These are phyloP conservation scores for Trissolcus japonicus DNA, from an alignment of 2,888 invertebrate species.

Conservation along the genomic window DNA sequence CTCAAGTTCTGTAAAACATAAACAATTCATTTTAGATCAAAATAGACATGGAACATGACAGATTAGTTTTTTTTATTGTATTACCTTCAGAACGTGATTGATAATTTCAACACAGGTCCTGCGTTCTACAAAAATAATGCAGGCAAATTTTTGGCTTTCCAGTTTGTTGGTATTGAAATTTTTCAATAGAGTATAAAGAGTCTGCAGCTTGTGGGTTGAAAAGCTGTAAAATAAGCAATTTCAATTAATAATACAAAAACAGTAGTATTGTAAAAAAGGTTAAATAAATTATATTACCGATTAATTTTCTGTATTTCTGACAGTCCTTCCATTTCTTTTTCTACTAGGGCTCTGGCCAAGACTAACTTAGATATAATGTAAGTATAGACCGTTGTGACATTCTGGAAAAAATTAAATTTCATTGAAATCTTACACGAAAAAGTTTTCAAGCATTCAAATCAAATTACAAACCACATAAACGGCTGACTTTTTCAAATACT, in stretches of 20 bases:
- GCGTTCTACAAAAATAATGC: constrained; percentile 84
- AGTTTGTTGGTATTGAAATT: constrained; percentile 75
- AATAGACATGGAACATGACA: not conserved
- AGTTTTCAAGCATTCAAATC: not conserved
- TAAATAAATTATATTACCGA: constrained; percentile 68
- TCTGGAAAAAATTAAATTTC: constrained; percentile 30
- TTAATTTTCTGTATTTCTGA: constrained; percentile 77
- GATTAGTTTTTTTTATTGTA: not conserved
- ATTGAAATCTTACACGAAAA: not conserved
- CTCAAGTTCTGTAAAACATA: constrained; percentile 15
- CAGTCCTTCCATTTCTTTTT: constrained; percentile 76
- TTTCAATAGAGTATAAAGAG: constrained; percentile 80
- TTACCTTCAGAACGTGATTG: constrained; percentile 80
- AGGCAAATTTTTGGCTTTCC: constrained; percentile 78
- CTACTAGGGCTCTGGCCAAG: constrained; percentile 78
- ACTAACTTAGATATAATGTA: constrained; percentile 74
- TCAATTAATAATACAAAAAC: constrained; percentile 2
- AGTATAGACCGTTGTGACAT: constrained; percentile 62
- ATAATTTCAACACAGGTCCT: constrained; percentile 87
- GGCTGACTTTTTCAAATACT: constrained; percentile 79
- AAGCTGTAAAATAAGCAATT: constrained; percentile 52
- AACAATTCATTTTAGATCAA: not conserved
- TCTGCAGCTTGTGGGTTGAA: constrained; percentile 82
- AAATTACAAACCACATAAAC: constrained; percentile 72
- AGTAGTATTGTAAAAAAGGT: not conserved